Evolutionary conservation across 1,140 invertebrate species (phyloP).

Genomic region (Mactra quadrangularis): DNA sequence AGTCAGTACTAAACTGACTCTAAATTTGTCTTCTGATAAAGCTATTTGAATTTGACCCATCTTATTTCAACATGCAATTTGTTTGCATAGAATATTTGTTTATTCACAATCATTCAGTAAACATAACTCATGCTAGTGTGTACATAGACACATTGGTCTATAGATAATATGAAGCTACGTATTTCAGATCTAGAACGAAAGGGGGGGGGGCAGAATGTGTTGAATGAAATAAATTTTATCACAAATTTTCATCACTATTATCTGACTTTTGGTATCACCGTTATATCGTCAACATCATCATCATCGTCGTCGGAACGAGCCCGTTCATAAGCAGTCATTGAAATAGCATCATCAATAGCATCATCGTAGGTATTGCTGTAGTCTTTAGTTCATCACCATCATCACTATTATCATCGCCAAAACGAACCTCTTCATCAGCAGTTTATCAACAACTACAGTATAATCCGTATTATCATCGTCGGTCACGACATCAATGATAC

Average conservation of each 20-base stretch:
- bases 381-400: neutral
- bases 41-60: slow-evolving; percentile 59
- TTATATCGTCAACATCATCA: slow-evolving; percentile 1
- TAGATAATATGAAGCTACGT: slow-evolving; percentile 17
- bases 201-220: too few relatives aligned
- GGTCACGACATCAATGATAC: too few relatives aligned
- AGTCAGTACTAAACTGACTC: slow-evolving; percentile 47
- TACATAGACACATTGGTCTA: slow-evolving; percentile 35
- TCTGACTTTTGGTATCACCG: too few relatives aligned
- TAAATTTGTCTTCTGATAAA: slow-evolving; percentile 65
- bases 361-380: neutral
- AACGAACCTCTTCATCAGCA: neutral
- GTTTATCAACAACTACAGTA: neutral
- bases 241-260: too few relatives aligned
- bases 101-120: slow-evolving; percentile 59
- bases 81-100: slow-evolving; percentile 56
- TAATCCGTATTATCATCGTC: too few relatives aligned
- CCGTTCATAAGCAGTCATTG: neutral
- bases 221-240: too few relatives aligned
- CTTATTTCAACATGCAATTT: slow-evolving; percentile 61
- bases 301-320: neutral
- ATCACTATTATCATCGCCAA: neutral
- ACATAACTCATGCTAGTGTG: slow-evolving; percentile 43
- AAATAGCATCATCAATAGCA: neutral
- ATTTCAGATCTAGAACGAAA: too few relatives aligned